A percentile compares a stretch with the other conserved stretches of the same genome.
Evolutionary conservation across 37 sponge, comb jelly and placozoan genomes (phyloP).

Genomic region (Bolinopsis microptera): DNA sequence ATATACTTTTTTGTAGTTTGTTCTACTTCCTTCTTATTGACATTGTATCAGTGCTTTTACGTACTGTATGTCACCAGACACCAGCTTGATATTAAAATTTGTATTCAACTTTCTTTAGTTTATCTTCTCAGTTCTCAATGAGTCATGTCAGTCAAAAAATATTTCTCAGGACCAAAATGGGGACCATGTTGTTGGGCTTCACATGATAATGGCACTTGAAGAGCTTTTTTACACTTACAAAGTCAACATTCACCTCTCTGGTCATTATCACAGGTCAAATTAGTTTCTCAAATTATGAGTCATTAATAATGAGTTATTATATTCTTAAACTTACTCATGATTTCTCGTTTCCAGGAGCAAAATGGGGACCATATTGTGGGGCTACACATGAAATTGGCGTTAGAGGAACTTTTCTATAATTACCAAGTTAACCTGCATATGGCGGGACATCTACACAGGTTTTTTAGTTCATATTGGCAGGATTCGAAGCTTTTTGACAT

Average conservation of each 20-base stretch:
- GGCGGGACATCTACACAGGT: constrained; percentile 71
- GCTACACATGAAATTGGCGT: constrained; percentile 32
- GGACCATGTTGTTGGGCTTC: not conserved
- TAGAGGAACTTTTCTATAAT: constrained; percentile 72
- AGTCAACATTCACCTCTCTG: constrained; percentile 69
- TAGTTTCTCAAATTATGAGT: too few species aligned
- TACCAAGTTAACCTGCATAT: constrained; percentile 72
- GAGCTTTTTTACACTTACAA: constrained; percentile 69
- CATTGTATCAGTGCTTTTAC: too few species aligned
- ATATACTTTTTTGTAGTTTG: too few species aligned
- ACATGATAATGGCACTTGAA: constrained; percentile 67
- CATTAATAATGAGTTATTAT: not conserved
- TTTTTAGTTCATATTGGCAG: not conserved
- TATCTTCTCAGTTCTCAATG: too few species aligned
- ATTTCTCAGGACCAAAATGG: constrained; percentile 7
- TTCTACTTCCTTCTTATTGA: too few species aligned
- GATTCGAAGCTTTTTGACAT: not conserved
- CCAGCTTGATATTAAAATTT: too few species aligned
- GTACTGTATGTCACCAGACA: too few species aligned
- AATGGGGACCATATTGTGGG: constrained; percentile 57
- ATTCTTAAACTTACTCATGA: too few species aligned
- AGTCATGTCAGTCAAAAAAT: too few species aligned
- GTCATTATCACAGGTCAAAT: constrained; percentile 72
- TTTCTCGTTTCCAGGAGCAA: not conserved
- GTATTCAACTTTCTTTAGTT: too few species aligned